Base-by-base conservation (phyloP, 2,797 vertebrate genomes). In the Sparidentex hasta region DNA sequence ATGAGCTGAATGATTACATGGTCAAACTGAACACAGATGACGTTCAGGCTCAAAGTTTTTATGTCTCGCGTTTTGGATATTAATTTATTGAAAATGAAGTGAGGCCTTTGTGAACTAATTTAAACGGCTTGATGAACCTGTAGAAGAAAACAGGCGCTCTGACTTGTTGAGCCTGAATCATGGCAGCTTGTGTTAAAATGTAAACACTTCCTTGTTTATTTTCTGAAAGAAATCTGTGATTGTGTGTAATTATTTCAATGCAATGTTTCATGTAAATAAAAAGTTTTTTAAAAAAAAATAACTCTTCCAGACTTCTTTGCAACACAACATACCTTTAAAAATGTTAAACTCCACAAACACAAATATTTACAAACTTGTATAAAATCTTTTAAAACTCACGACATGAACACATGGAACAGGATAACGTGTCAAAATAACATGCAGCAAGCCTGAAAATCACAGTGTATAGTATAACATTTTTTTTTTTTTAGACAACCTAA, bases 241-340 rank as follows among this genome's bases (percentile, higher is more conserved):
- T 88, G 67, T 92, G 71, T 88, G 71, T 86, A 87, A 86, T 90
- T 75, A 81, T 87, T 88, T 86, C 76, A 85, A 82, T 85, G 64
- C 64, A 85, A 88, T 76, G 62, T 87, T 84, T 79, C 33, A 51
- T 92, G 86, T 90, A 90, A 94, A 95, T 95, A 95, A 94, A 89
- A 65, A 74, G 7, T 54, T 82, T 86, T 74, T 71, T 8, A 48
- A 76, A 76, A 47, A 68, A 80, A 48, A 76, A 76, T 50, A 68
- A 80, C 8, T 6, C 1, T 29, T 55, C n/a, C 80, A 18, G 6
- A 78, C 0, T 61, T 81, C 13, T 83, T 78, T 65, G 52, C n/a
- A 80, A 29, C 50, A 57, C 17, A 54, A 61, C n/a, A 66, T 29
- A 25, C 8, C 7, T 70, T 59, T 59, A 61, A 63, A 75, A 68